Evolutionary conservation across 2,797 vertebrate species (phyloP), one percentile per base, ranked within the genome.

Genomic region (Sternarchorhynchus goeldii): DNA sequence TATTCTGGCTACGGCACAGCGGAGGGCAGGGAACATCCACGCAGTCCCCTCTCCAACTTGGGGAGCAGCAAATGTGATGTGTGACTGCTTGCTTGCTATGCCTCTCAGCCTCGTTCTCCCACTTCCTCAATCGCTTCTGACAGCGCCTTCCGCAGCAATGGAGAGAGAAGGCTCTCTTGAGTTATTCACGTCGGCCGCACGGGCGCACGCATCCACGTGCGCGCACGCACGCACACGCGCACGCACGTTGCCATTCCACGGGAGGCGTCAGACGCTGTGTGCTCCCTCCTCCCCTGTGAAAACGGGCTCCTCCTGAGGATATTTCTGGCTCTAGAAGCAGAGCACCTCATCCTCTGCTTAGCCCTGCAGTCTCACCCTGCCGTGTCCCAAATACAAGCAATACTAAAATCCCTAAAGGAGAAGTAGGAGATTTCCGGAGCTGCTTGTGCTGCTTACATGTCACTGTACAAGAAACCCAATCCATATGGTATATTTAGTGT

Each of bases 271-370:
- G 86, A 88, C 85, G 85, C 60, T 76, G 83, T 88, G 86, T 80
- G 80, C 84, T 86, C 86, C 84, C 62, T 58, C 73, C 63, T 76
- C 39, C 76, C 80, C 18, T 14, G 29, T 80, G 76, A 73, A 79
- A 82, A 79, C 76, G 53, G 82, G 85, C 84, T 89, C 87, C 88
- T 91, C 89, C 89, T 85, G 87, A 89, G 88, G 90, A 88, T 90
- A 90, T 91, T 90, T 89, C 88, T 89, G 88, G 88, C 90, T 89
- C 86, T 85, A 70, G 88, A 91, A 88, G 87, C 86, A 80, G 89
- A 88, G 88, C 89, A 85, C 81, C 85, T 88, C 86, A 53, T 85
- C 82, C 82, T 82, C 88, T 87, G 85, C 85, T 88, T 86, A 85
- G 87, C 85, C 82, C 87, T 84, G 82, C 85, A 86, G 86, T 89